Base-by-base conservation (phyloP, 2,797 vertebrate species). In the Synanceia verrucosa region DNA sequence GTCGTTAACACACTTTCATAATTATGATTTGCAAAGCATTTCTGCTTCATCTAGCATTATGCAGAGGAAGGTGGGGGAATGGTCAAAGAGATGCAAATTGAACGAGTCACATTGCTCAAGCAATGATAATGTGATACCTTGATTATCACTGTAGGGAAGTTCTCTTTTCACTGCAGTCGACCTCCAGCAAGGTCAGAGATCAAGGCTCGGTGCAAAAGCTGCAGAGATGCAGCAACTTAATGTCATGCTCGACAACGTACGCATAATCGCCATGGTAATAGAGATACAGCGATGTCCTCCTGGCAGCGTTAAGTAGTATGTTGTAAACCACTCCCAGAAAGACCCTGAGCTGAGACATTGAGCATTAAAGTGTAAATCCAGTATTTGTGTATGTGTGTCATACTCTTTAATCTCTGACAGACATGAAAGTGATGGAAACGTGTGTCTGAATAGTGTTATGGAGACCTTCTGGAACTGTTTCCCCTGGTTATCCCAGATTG, bases 111-210 rank as follows among this genome's bases (percentile, higher is more conserved):
- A 52, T 67, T 53, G 10, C 34, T 65, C 50, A 10, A 65, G 58
- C 55, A 39, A 70, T 43, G 59, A 64, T 61, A 50, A 62, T 58
- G 41, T 21, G 36, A 53, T 51, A 37, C 29, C 31, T 58, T 61
- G 29, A 50, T 80, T 29, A 75, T 75, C 33, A 47, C 68, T 47
- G 34, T 9, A 33, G 36, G 43, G 33, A 67, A 29, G 39, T 65
- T 51, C 16, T 44, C 39, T n/a, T 44, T 43, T n/a, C 2, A 4
- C 18, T n/a, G n/a, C 6, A 4, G 34, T 14, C 3, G 1, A 19
- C 65, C 61, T 70, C 39, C 23, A 65, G 72, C 46, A 65, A 76
- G 50, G 58, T 73, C 69, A 81, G 46, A 43, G 16, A 51, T 65
- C 23, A 21, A 11, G 43, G 23, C 41, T 28, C 18, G 53, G 18